These are phyloP conservation scores for Xyliphius kryptos DNA, from an alignment of 2,113 vertebrate species.

Conservation along the genomic window DNA sequence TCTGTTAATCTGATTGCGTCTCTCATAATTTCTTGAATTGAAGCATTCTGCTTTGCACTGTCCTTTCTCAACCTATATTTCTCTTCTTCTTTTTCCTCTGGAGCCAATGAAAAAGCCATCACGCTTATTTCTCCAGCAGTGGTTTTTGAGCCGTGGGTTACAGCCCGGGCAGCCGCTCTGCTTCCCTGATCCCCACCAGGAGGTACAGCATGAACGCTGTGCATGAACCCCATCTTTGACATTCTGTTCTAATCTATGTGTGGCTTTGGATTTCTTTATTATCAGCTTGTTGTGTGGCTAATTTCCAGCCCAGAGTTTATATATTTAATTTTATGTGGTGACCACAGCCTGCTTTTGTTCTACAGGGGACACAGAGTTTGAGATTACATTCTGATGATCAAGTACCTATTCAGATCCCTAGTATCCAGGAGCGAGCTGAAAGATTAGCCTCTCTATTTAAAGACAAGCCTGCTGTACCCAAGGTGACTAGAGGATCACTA, in stretches of 20 bases:
- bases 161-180: constrained; percentile 67
- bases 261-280: too few relatives aligned
- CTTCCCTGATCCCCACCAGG: constrained; percentile 72
- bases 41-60: too few relatives aligned
- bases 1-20: too few relatives aligned
- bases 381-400: constrained; percentile 54
- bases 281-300: too few relatives aligned
- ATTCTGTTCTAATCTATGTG: too few relatives aligned
- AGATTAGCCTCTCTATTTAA: constrained; percentile 64
- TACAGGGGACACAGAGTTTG: constrained; percentile 57
- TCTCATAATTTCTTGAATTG: too few relatives aligned
- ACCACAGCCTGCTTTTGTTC: constrained; percentile 39
- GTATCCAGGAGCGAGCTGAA: constrained; percentile 66
- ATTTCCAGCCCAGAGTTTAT: too few relatives aligned
- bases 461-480: constrained; percentile 55
- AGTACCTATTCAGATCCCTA: constrained; percentile 56
- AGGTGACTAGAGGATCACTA: too few relatives aligned
- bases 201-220: constrained; percentile 62
- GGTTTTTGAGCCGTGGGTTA: constrained; percentile 70
- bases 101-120: constrained; percentile 82
- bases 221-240: constrained; percentile 1
- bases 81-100: constrained; percentile 30
- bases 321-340: too few relatives aligned
- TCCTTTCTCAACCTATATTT: background rate
- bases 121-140: constrained; percentile 84